Evolutionary conservation across 2,113 vertebrate genomes (phyloP).

Genomic region (Sapayoa aenigma): DNA sequence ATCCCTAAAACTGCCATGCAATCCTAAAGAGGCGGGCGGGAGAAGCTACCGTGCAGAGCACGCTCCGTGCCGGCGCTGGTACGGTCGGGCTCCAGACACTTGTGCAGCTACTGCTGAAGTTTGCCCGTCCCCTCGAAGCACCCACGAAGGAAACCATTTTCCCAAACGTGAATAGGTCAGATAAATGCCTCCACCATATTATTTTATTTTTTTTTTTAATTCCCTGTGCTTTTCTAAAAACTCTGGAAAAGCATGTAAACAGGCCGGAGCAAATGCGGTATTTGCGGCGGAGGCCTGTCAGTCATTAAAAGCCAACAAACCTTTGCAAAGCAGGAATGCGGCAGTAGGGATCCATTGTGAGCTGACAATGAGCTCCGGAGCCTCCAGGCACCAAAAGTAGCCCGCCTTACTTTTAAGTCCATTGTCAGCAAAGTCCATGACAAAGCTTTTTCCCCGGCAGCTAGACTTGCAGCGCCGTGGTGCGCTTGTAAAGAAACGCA

Average conservation of each 20-base stretch:
- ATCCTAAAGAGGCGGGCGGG: rapidly evolving
- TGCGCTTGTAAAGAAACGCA: conserved; percentile 58
- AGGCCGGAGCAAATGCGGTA: conserved; percentile 48
- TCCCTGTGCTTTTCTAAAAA: conserved; percentile 6
- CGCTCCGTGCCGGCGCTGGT: not conserved
- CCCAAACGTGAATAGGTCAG: conserved; percentile 22
- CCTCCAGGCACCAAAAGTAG: conserved; percentile 70
- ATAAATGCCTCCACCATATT: conserved; percentile 12
- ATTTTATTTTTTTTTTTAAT: too few species aligned
- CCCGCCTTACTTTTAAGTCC: conserved; percentile 75
- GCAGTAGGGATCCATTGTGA: conserved; percentile 65
- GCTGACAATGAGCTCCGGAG: conserved; percentile 70
- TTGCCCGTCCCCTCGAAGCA: not conserved
- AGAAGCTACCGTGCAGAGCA: not conserved
- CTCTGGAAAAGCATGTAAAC: conserved; percentile 54
- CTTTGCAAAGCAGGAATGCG: conserved; percentile 75
- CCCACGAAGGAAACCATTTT: conserved; percentile 4
- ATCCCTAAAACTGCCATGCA: not conserved
- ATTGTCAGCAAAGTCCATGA: conserved; percentile 75
- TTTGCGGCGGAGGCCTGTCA: conserved; percentile 66
- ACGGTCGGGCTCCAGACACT: not conserved
- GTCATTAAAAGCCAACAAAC: conserved; percentile 83
- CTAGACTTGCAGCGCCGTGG: conserved; percentile 72
- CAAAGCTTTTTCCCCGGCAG: conserved; percentile 73
- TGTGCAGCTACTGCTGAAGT: not conserved